Conservation (phyloP, 2,113 vertebrate species). For the Chrysemys picta region DNA sequence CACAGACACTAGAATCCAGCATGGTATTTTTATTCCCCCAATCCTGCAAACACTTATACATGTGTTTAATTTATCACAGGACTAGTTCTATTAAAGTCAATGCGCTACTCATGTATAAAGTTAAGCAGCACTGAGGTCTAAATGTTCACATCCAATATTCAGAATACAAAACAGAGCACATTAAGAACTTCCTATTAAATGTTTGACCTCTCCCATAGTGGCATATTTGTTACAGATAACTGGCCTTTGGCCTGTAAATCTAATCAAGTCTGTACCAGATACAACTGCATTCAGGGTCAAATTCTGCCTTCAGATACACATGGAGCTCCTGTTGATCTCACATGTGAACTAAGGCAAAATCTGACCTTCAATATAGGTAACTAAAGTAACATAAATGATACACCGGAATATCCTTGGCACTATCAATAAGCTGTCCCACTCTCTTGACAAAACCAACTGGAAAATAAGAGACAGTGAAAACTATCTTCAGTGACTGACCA, state of each 20-base stretch:
- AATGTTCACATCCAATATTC: background rate
- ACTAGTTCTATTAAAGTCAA: background rate
- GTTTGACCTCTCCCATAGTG: background rate
- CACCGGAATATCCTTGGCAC: background rate
- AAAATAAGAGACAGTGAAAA: background rate
- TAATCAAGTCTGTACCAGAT: background rate
- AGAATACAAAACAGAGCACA: conserved; percentile 26
- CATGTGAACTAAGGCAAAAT: accelerated
- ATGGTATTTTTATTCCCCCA: background rate
- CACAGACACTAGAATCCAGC: background rate
- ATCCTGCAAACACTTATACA: background rate
- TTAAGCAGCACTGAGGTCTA: background rate
- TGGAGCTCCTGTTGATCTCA: accelerated
- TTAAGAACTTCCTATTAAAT: background rate
- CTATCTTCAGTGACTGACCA: background rate
- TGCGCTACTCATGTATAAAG: background rate
- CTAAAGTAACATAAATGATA: background rate
- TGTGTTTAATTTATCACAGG: background rate
- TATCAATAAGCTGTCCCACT: background rate
- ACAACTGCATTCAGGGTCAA: background rate
- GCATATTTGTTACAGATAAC: background rate
- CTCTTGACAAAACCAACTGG: background rate
- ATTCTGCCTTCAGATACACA: background rate
- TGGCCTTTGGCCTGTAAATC: background rate
- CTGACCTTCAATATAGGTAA: background rate